Base-by-base conservation (phyloP, 2,113 vertebrate genomes). In the Phyllopteryx taeniolatus region DNA sequence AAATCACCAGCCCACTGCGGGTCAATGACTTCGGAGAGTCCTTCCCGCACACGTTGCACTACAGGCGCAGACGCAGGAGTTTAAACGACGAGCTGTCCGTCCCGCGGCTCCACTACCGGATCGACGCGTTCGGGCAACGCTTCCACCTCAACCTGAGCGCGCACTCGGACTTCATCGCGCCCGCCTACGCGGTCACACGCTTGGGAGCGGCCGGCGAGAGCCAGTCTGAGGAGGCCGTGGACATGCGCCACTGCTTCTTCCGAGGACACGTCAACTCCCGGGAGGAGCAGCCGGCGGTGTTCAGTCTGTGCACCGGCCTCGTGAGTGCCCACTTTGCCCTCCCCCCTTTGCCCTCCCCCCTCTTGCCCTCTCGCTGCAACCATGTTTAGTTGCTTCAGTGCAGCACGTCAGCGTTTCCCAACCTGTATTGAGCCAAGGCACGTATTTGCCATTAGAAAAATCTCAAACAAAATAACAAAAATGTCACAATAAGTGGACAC, bases 251-350 rank as follows among this genome's bases (percentile, higher is more conserved):
- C 92, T 99, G 97, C 74, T 99, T 99, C 87, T 98, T 96, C 86
- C 93, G 93, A 6, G 97, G 97, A 79, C 95, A 95, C 73, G 97
- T 99, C 85, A 96, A 99, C 53, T 90, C 92, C 1, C 85, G 76
- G 68, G 86, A 87, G 71, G 83, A 84, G 1, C 89, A 93, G 82
- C 81, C 87, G 1, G 97, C 96, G 0, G 93, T 96, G 80, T 93
- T 99, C 91, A 99, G 96, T 83, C 85, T 99, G 72, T 99, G 97
- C 61, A 94, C 96, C 56, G 97, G 97, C 77, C 92, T 99, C 86
- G 97, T 99, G 92, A 98, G 97, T 91, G 11, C 66, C 59, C 33
- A 68, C 43, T 67, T 72, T 31, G 49, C 15, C 17, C 35, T 33
- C 1, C 8, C 68, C 54, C 47, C 22, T 3, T 20, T 14, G 3